A percentile compares a stretch with the other conserved stretches of the same genome.
phyloP scores from a whole-genome alignment of 2,888 invertebrate genomes.

The Tenthredo mesomela region DNA sequence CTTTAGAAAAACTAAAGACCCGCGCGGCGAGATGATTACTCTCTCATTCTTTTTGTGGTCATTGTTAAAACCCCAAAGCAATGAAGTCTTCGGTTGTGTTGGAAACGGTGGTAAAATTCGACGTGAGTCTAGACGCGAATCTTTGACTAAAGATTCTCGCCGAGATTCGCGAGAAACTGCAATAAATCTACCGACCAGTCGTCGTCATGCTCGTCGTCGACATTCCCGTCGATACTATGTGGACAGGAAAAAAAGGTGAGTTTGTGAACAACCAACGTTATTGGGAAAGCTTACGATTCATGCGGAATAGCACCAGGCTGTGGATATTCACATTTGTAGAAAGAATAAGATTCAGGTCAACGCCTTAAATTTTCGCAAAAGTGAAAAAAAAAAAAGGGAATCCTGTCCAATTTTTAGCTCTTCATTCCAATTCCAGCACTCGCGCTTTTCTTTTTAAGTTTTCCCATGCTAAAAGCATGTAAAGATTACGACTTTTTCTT shows the following conservation, averaged over 20 bases:
- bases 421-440: too few relatives aligned
- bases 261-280: slow-evolving; percentile 10
- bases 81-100: slow-evolving; percentile 56
- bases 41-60: slow-evolving; percentile 70
- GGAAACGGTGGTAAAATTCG: slow-evolving; percentile 49
- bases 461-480: too few relatives aligned
- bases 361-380: too few relatives aligned
- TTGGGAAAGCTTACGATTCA: not conserved
- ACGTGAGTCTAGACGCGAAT: slow-evolving; percentile 63
- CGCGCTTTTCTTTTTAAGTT: too few relatives aligned
- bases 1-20: not conserved
- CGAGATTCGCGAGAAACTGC: slow-evolving; percentile 65
- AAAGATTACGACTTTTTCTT: too few relatives aligned
- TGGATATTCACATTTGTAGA: not conserved
- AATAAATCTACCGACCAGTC: slow-evolving; percentile 61
- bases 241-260: slow-evolving; percentile 71
- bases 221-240: slow-evolving; percentile 71
- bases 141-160: slow-evolving; percentile 60
- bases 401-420: too few relatives aligned
- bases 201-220: slow-evolving; percentile 65
- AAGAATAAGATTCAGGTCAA: too few relatives aligned
- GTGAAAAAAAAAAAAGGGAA: too few relatives aligned
- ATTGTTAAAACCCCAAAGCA: slow-evolving; percentile 61
- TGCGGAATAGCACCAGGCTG: not conserved
- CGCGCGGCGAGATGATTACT: slow-evolving; percentile 64